Conservation (phyloP, 2,797 vertebrate genomes). For the Catharus ustulatus region DNA sequence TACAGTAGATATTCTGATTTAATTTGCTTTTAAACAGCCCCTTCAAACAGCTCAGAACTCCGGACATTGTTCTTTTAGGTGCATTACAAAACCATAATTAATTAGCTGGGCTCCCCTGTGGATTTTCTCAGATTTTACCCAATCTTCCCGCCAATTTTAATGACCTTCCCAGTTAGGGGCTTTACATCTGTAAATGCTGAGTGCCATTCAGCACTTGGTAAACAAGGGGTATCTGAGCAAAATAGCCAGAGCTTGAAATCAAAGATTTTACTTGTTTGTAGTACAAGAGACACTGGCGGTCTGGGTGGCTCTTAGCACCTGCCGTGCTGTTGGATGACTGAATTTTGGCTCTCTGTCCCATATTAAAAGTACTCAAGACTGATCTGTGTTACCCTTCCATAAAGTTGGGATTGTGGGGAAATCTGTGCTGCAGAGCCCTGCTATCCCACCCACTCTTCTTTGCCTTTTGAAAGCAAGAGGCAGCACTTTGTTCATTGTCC, state of each 20-base stretch:
- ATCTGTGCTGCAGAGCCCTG: neutral
- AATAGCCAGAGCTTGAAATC: slow-evolving; percentile 53
- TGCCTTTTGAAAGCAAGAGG: slow-evolving; percentile 64
- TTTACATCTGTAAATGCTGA: slow-evolving; percentile 68
- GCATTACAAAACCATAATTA: slow-evolving; percentile 67
- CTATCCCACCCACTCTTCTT: neutral
- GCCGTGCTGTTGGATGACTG: neutral
- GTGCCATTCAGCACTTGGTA: slow-evolving; percentile 56
- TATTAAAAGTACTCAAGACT: neutral
- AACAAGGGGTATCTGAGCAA: slow-evolving; percentile 60
- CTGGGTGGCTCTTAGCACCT: slow-evolving; percentile 62
- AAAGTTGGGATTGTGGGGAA: slow-evolving; percentile 47
- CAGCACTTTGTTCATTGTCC: slow-evolving; percentile 71
- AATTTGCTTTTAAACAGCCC: slow-evolving; percentile 69
- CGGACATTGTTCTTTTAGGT: slow-evolving; percentile 62
- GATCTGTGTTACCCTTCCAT: slow-evolving; percentile 12
- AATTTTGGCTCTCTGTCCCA: slow-evolving; percentile 29
- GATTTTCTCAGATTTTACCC: slow-evolving; percentile 70
- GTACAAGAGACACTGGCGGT: neutral
- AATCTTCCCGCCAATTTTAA: slow-evolving; percentile 67
- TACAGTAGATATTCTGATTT: slow-evolving; percentile 68
- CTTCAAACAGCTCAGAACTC: slow-evolving; percentile 61
- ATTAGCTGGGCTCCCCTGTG: slow-evolving; percentile 66
- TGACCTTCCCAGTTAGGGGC: slow-evolving; percentile 67
- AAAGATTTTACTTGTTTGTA: slow-evolving; percentile 62